Conservation (phyloP, 2,797 vertebrate species). For the Amblyopsis hoosieri region DNA sequence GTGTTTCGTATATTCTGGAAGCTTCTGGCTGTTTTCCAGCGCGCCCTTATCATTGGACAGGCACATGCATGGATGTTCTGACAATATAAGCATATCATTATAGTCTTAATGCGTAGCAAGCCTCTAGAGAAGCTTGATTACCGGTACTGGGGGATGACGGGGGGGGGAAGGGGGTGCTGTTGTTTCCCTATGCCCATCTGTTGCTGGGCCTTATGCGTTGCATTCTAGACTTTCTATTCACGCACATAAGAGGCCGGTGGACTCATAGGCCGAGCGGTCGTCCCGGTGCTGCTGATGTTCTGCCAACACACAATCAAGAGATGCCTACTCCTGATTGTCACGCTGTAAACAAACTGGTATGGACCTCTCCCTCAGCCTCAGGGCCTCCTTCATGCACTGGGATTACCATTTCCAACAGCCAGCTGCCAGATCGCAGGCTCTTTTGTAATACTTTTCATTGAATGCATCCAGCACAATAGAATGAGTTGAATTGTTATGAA, state of each 20-base stretch:
- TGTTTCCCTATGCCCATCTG: conserved; percentile 43
- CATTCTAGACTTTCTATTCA: conserved; percentile 46
- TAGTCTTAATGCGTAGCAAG: too few species aligned
- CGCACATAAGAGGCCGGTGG: conserved; percentile 58
- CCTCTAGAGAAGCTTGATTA: background rate
- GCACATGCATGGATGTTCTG: too few species aligned
- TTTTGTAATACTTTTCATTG: conserved; percentile 10
- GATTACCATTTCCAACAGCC: conserved; percentile 35
- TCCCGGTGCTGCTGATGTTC: conserved; percentile 55
- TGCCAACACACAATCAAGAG: conserved; percentile 76
- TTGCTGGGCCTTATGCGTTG: conserved; percentile 34
- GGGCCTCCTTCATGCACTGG: conserved; percentile 33
- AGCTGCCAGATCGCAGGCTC: conserved; percentile 29
- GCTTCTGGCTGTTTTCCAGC: too few species aligned
- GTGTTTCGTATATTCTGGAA: too few species aligned
- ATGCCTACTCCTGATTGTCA: conserved; percentile 69
- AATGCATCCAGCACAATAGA: conserved; percentile 19
- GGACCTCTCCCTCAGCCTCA: conserved; percentile 36
- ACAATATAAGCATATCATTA: too few species aligned
- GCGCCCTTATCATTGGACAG: too few species aligned
- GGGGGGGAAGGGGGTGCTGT: background rate
- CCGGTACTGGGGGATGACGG: too few species aligned
- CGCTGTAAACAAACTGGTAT: conserved; percentile 68
- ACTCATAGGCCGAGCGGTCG: conserved; percentile 44
- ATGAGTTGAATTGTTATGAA: conserved; percentile 10